Evolutionary conservation across 1,140 invertebrate species (phyloP), one percentile per base, ranked within the genome.

Genomic region (Trachymyrmex septentrionalis): DNA sequence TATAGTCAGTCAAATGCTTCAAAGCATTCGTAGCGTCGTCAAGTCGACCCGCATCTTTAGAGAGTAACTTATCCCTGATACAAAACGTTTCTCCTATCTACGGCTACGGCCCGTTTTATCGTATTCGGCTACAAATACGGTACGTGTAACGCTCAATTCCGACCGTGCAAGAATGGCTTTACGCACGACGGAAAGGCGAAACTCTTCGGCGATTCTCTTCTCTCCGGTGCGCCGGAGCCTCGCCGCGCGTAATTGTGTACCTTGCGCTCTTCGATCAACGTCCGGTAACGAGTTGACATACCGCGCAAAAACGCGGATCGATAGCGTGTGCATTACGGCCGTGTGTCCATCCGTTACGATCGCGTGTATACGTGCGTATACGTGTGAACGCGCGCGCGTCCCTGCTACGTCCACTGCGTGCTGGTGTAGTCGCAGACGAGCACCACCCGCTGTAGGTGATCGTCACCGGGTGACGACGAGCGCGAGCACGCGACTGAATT

Each of bases 281-380:
- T 88, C 78, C 82, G 86, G 87, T 91, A 92, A 91, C 91, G 91
- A 92, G 91, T 92, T 92, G 91, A 92, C 90, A 89, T 92, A 90
- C 86, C 88, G 76, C 86, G 90, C 81, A 87, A 92, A 91, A 91
- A 90, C 86, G 82, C 86, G 77, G 90, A 91, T 91, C 90, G 90
- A 91, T 91, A 91, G 64, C 87, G 72, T 87, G 85, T 64, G 69
- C 88, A 89, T 90, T 87, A 85, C 88, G 85, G 38, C 59, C 71
- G 57, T 78, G 84, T 86, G 88, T 77, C 76, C 75, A 89, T 82
- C 85, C 75, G 69, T 69, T 63, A 63, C 77, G 19, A 21, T 50
- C 27, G 27, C 27, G 77, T 69, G 63, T 34, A 9, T 44, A 27
- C 14, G 66, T 77, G 34, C 55, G 24, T 9, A 38, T 38, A 38